Conservation (phyloP, 2,888 invertebrate genomes). For the Trachelus iudaicus region DNA sequence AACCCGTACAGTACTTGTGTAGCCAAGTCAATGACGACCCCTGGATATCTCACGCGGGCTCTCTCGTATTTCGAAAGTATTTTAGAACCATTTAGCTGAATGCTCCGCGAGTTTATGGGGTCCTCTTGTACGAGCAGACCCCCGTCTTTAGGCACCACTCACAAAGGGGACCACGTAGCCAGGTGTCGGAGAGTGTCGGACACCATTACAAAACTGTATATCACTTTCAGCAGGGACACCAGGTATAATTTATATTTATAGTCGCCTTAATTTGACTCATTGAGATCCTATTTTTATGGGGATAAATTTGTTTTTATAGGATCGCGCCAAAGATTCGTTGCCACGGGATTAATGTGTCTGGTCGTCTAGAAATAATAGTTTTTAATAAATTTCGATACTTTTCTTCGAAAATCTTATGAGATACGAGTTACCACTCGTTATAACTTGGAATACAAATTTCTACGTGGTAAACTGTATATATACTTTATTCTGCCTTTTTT, state of each 20-base stretch:
- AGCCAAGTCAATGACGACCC: constrained; percentile 16
- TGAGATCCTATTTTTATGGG: constrained; percentile 52
- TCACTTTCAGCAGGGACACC: constrained; percentile 52
- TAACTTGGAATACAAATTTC: neutral
- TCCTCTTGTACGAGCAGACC: constrained; percentile 30
- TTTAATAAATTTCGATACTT: neutral
- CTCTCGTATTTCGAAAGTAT: constrained; percentile 48
- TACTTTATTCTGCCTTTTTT: neutral
- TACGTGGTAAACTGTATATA: neutral
- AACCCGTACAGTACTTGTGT: constrained; percentile 26
- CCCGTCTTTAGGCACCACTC: constrained; percentile 38
- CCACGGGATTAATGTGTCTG: neutral
- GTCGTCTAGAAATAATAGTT: neutral
- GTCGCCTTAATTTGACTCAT: constrained; percentile 57
- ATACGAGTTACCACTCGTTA: neutral
- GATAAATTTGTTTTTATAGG: constrained; percentile 45
- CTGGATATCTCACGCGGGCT: constrained; percentile 10
- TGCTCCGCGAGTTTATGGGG: constrained; percentile 54
- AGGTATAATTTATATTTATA: constrained; percentile 46
- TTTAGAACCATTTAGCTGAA: constrained; percentile 57
- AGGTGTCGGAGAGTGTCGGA: constrained; percentile 56
- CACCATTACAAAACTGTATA: constrained; percentile 64
- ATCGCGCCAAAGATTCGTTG: constrained; percentile 11
- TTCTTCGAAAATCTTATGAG: neutral
- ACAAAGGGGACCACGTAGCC: constrained; percentile 53